Conservation (phyloP, 2,797 vertebrate genomes). For the Aeoliscus strigatus region DNA sequence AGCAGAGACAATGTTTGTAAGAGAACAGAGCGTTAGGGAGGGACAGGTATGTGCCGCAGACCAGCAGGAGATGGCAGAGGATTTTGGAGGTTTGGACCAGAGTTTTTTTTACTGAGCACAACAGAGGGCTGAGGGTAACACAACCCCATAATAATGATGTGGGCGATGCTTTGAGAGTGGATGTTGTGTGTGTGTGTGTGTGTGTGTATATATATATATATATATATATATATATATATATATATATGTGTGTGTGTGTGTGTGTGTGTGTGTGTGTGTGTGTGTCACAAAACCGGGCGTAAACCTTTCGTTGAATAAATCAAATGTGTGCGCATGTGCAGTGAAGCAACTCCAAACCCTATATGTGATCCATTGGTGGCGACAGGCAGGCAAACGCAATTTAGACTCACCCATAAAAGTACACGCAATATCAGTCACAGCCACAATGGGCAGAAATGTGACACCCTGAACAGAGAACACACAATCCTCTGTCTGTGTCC, state of each 20-base stretch:
- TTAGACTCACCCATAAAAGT: slow-evolving; percentile 58
- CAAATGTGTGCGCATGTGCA: slow-evolving; percentile 35
- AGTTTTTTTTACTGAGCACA: slow-evolving; percentile 20
- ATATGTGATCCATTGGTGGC: slow-evolving; percentile 52
- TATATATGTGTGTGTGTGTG: too few relatives aligned
- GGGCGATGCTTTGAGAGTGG: too few relatives aligned
- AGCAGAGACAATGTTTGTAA: slow-evolving; percentile 28
- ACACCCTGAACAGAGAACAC: slow-evolving; percentile 37
- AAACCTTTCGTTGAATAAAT: slow-evolving; percentile 48
- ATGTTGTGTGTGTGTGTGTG: too few relatives aligned
- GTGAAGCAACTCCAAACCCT: slow-evolving; percentile 42
- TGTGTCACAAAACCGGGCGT: slow-evolving; percentile 24
- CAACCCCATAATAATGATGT: slow-evolving; percentile 33
- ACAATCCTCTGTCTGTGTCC: slow-evolving; percentile 32
- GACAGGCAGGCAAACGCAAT: slow-evolving; percentile 68
- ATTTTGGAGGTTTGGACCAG: slow-evolving; percentile 23
- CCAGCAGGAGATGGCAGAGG: not conserved
- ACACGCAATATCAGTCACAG: slow-evolving; percentile 45
- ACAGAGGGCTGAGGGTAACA: slow-evolving; percentile 18
- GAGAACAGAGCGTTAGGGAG: too few relatives aligned
- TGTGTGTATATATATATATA: too few relatives aligned
- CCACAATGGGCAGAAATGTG: slow-evolving; percentile 34
- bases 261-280: slow-evolving; percentile 18
- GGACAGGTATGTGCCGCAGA: not conserved
- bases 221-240: too few relatives aligned